Conservation (phyloP, 1,140 invertebrate genomes). For the Anastrepha obliqua region DNA sequence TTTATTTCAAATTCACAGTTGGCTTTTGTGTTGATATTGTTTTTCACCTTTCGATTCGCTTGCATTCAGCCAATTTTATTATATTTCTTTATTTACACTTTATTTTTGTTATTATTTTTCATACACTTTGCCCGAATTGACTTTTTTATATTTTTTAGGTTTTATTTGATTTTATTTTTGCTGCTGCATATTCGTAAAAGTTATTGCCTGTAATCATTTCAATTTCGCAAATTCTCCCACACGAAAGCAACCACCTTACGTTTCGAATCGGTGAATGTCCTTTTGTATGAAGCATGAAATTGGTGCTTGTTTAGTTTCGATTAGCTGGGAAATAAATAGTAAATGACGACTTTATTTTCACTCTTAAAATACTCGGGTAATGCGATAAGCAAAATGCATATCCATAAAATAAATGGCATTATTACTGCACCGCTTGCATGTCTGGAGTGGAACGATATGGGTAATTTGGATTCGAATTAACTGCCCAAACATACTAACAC, state of each 20-base stretch:
- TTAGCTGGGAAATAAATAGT: constrained; percentile 41
- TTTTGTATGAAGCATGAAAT: constrained; percentile 6
- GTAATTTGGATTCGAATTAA: neutral
- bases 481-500: too few species aligned
- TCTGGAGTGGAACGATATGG: neutral
- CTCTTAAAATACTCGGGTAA: neutral
- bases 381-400: constrained; percentile 35
- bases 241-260: neutral
- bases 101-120: constrained; percentile 5
- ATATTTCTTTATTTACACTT: neutral
- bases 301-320: constrained; percentile 45
- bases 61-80: neutral
- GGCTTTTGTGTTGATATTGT: neutral
- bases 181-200: constrained; percentile 9
- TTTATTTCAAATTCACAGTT: constrained; percentile 19
- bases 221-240: neutral
- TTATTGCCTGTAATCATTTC: constrained; percentile 47
- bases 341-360: constrained; percentile 48
- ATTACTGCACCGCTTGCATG: neutral
- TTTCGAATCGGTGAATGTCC: neutral
- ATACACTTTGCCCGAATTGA: neutral
- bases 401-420: constrained; percentile 45
- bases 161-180: neutral
- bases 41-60: constrained; percentile 13
- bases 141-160: neutral